Evolutionary conservation across 37 sponge, comb jelly and placozoan species (phyloP), one percentile per base, ranked within the genome.

Genomic region (Dysidea cf. avara): DNA sequence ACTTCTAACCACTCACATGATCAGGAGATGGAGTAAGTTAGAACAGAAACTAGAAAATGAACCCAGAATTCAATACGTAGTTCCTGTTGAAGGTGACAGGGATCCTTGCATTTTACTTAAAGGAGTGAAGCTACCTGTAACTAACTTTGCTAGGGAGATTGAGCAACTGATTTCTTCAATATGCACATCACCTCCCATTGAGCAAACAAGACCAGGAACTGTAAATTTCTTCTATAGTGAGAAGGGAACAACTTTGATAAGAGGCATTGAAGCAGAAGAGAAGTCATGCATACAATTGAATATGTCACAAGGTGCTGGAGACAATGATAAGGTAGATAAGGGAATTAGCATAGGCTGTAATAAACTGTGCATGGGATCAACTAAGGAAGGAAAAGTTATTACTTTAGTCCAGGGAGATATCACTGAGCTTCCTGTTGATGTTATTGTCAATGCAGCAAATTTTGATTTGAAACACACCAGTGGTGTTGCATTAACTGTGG

Each of bases 381-480:
- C 66, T 25, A 25, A 28, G 16, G 78, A 67, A 24, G 13, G 20
- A 2, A 82, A 72, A 40, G 48, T 46, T 11, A 57, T 87, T 61
- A 28, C 30, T 3, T 54, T 87, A 7, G 61, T 47, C 22, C 9
- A 63, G 39, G 89, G 89, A 28, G 89, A 88, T 40, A 77, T 88
- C 56, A 88, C 89, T 7, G 75, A 72, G 31, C 74, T 83, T 30
- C 22, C 30, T 14, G 80, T 74, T 40, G 89, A 88, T 39, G 83
- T 88, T 0, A 82, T 88, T 46, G 89, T 88, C 0, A 88, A 88
- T 82, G 89, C 89, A 51, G 83, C 89, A 7, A 88, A 88, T 68
- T 69, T 32, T 14, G 63, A 78, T 0, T 40, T 88, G 25, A 72
- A 68, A 33, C 89, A 88, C 60, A 49, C 17, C 39, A 79, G 83